Evolutionary conservation across 2,797 vertebrate species (phyloP).

Genomic region (Ctenopoma multispine): DNA sequence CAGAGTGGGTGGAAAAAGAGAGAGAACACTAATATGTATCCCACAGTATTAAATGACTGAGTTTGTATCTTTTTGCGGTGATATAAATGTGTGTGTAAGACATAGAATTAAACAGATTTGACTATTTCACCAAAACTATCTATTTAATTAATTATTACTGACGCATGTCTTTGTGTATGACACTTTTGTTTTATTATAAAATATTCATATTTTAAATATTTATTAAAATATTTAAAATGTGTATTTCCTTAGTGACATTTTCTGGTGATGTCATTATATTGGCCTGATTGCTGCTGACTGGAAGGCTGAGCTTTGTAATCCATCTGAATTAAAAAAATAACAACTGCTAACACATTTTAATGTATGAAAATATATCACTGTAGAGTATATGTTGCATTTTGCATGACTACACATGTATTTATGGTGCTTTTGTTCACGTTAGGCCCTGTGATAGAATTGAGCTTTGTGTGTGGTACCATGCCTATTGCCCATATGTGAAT

Average conservation of each 20-base stretch:
- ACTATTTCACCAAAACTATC: neutral
- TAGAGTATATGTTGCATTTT: neutral
- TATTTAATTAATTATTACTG: neutral
- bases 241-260: neutral
- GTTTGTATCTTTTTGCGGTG: slow-evolving; percentile 27
- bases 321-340: neutral
- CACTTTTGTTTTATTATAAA: neutral
- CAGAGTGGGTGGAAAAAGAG: slow-evolving; percentile 27
- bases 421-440: neutral
- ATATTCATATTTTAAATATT: too few species aligned
- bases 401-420: neutral
- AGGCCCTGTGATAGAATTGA: neutral
- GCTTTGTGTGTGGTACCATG: neutral
- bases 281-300: slow-evolving; percentile 1
- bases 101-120: slow-evolving; percentile 2
- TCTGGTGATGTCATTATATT: slow-evolving; percentile 1
- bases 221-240: neutral
- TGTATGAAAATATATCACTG: neutral
- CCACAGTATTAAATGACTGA: slow-evolving; percentile 19
- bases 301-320: neutral
- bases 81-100: neutral
- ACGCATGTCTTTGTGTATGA: slow-evolving; percentile 2
- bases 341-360: too few species aligned
- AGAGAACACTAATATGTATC: slow-evolving; percentile 13
- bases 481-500: neutral